Percentiles rank a stretch among this genome's conserved stretches.
These are phyloP conservation scores for Aphelocoma coerulescens DNA, from an alignment of 2,113 vertebrate genomes.

Conservation along the genomic window DNA sequence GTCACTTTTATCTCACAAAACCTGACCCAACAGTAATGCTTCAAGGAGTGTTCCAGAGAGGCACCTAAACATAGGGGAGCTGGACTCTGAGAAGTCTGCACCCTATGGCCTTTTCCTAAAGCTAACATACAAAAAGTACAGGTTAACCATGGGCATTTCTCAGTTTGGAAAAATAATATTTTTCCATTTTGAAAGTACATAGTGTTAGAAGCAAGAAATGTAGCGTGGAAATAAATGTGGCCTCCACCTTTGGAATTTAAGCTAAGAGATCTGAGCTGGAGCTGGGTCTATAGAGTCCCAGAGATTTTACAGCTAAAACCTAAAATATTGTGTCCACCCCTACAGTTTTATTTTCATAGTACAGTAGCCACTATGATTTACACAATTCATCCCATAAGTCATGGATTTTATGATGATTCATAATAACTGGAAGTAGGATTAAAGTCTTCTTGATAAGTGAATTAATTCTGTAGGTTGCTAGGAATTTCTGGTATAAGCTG, in stretches of 20 bases:
- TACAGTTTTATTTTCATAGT: conserved; percentile 9
- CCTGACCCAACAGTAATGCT: not conserved
- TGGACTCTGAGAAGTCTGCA: not conserved
- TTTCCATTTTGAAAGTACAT: not conserved
- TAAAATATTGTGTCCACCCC: not conserved
- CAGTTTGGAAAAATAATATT: not conserved
- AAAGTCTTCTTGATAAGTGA: conserved; percentile 3
- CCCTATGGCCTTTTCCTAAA: not conserved
- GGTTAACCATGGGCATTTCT: not conserved
- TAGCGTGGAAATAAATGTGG: not conserved
- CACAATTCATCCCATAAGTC: conserved; percentile 5
- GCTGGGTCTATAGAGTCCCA: not conserved
- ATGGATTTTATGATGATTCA: conserved; percentile 39
- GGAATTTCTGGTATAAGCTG: not conserved
- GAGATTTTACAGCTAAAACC: conserved; percentile 11
- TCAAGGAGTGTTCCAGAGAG: not conserved
- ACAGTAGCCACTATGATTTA: not conserved
- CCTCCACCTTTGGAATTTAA: not conserved
- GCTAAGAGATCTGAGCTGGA: not conserved
- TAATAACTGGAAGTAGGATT: not conserved
- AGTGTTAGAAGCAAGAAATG: not conserved
- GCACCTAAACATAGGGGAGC: rapidly evolving
- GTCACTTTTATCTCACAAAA: not conserved
- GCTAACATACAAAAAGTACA: not conserved
- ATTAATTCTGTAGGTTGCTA: conserved; percentile 13